A percentile compares a stretch with the other conserved stretches of the same genome.
phyloP scores from a whole-genome alignment of 2,113 vertebrate genomes.

The Ptilonorhynchus violaceus region DNA sequence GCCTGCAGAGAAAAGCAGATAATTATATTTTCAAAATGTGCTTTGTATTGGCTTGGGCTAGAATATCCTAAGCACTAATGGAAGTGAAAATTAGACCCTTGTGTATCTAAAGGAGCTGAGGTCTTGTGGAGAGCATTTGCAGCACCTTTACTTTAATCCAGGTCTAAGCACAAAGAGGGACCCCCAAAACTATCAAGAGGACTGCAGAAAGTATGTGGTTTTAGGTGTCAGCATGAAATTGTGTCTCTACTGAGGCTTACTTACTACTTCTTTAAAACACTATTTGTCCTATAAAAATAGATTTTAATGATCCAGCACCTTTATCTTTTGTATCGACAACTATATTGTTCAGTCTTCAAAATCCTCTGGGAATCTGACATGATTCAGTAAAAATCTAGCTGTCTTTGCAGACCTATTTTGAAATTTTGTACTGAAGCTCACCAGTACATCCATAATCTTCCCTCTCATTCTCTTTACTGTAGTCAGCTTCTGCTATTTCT shows the following conservation, averaged over 20 bases:
- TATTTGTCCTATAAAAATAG: background rate
- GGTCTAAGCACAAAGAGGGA: background rate
- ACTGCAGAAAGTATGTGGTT: background rate
- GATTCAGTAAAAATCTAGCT: background rate
- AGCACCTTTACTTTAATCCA: background rate
- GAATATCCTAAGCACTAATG: background rate
- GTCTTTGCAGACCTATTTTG: background rate
- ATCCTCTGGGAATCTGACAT: background rate
- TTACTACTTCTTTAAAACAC: background rate
- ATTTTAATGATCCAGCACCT: background rate
- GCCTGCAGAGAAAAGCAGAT: background rate
- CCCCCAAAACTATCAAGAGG: background rate
- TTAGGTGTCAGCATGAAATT: background rate
- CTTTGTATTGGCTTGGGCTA: background rate
- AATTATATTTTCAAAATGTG: background rate
- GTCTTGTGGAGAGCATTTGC: background rate
- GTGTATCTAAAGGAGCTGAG: background rate
- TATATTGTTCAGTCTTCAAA: background rate
- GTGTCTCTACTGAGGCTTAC: background rate
- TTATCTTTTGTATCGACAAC: background rate
- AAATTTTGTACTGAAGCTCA: conserved; percentile 33
- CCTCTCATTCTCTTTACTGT: background rate
- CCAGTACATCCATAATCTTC: background rate
- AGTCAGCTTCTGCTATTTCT: conserved; percentile 49
- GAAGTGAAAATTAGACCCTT: background rate